Percentiles rank a stretch among this genome's conserved stretches.
Conservation (phyloP, 2,113 vertebrate genomes). For the Ictalurus punctatus region DNA sequence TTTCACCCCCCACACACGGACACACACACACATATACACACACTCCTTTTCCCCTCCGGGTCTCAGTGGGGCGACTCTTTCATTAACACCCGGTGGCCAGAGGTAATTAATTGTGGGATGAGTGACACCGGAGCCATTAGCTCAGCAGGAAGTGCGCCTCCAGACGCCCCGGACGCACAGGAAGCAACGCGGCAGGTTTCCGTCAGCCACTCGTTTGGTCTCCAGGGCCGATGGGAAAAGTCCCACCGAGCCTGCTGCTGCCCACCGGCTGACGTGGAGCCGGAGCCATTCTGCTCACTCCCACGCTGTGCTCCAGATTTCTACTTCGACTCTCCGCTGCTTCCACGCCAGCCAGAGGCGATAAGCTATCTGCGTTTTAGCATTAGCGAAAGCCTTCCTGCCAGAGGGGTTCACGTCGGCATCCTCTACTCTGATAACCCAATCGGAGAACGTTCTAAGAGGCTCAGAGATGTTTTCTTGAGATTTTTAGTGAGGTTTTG, state of each 20-base stretch:
- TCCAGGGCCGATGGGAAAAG: slow-evolving; percentile 16
- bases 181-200: slow-evolving; percentile 56
- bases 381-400: slow-evolving; percentile 44
- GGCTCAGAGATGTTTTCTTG: background rate
- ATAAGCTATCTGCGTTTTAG: slow-evolving; percentile 51
- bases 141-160: slow-evolving; percentile 54
- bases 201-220: slow-evolving; percentile 47
- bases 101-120: slow-evolving; percentile 62
- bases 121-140: slow-evolving; percentile 62
- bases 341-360: slow-evolving; percentile 5
- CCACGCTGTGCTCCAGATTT: slow-evolving; percentile 2
- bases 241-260: slow-evolving; percentile 3
- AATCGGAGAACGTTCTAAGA: background rate
- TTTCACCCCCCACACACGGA: background rate
- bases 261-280: background rate
- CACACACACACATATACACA: background rate
- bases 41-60: slow-evolving; percentile 2
- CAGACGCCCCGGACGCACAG: slow-evolving; percentile 44
- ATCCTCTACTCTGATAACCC: slow-evolving; percentile 20
- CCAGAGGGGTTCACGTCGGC: slow-evolving; percentile 15
- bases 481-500: background rate
- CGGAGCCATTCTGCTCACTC: background rate
- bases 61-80: slow-evolving; percentile 58
- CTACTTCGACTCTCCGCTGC: background rate
- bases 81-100: slow-evolving; percentile 55